Evolutionary conservation across 2,888 invertebrate species (phyloP).

Genomic region (Acrobasis suavella): DNA sequence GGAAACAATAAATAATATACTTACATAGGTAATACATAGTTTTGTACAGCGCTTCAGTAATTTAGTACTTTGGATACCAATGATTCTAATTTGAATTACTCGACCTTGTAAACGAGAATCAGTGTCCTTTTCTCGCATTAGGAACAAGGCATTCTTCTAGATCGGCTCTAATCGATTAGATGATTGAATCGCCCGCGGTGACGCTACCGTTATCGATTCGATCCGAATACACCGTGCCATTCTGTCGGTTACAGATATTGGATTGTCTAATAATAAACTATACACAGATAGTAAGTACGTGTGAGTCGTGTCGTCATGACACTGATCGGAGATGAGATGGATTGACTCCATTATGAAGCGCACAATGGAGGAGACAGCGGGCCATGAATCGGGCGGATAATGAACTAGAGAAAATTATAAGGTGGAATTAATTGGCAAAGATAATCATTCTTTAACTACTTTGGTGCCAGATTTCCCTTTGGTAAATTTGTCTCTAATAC

Average conservation of each 20-base stretch:
- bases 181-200: slow-evolving; percentile 9
- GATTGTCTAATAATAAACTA: no score
- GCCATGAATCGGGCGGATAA: not conserved
- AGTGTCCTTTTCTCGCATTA: not conserved
- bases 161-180: slow-evolving; percentile 16
- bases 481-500: no score
- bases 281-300: no score
- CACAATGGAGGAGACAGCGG: not conserved
- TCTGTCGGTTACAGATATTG: not conserved
- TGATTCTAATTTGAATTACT: slow-evolving; percentile 2
- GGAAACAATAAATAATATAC: not conserved
- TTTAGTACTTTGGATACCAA: not conserved
- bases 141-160: not conserved
- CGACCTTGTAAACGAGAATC: slow-evolving; percentile 1
- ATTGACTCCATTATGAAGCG: not conserved
- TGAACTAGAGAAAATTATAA: no score
- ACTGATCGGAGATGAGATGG: not conserved
- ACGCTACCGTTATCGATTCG: slow-evolving; percentile 6
- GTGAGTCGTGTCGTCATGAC: not conserved
- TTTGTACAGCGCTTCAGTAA: not conserved
- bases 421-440: no score
- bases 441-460: no score
- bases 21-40: no score
- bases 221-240: not conserved
- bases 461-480: no score